Percentiles rank a stretch among this genome's conserved stretches.
phyloP scores from a whole-genome alignment of 2,797 vertebrate species.

The Netta rufina region DNA sequence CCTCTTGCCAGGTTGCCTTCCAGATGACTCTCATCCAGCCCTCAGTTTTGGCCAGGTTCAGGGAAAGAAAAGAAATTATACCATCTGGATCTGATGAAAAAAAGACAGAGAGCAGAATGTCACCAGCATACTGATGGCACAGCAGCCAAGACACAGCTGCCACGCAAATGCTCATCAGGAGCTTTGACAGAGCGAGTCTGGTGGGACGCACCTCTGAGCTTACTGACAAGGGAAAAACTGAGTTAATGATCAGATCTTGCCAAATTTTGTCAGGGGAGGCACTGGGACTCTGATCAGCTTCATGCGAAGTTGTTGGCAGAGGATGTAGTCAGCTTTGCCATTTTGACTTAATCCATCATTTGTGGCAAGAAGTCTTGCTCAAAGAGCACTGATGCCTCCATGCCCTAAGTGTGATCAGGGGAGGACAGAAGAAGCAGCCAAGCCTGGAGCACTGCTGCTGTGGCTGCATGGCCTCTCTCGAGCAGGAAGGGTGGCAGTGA shows the following conservation, averaged over 20 bases:
- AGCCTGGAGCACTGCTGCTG: background rate
- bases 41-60: background rate
- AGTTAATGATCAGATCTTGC: conserved; percentile 37
- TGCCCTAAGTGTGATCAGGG: background rate
- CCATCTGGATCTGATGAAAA: conserved; percentile 30
- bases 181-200: background rate
- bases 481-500: background rate
- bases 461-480: background rate
- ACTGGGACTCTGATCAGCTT: background rate
- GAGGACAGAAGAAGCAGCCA: background rate
- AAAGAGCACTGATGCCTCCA: background rate
- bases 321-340: background rate
- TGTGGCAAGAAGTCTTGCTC: background rate
- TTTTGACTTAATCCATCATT: background rate
- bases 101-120: background rate
- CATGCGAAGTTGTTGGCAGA: background rate
- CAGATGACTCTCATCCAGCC: conserved; percentile 11
- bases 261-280: conserved; percentile 10
- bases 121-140: background rate
- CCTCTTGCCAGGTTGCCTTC: background rate
- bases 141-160: conserved; percentile 31
- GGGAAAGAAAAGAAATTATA: background rate
- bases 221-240: conserved; percentile 4
- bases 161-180: background rate
- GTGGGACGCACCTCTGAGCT: background rate